Percentiles rank a stretch among this genome's conserved stretches.
phyloP scores from a whole-genome alignment of 2,888 invertebrate species.

The Cheilosia variabilis region DNA sequence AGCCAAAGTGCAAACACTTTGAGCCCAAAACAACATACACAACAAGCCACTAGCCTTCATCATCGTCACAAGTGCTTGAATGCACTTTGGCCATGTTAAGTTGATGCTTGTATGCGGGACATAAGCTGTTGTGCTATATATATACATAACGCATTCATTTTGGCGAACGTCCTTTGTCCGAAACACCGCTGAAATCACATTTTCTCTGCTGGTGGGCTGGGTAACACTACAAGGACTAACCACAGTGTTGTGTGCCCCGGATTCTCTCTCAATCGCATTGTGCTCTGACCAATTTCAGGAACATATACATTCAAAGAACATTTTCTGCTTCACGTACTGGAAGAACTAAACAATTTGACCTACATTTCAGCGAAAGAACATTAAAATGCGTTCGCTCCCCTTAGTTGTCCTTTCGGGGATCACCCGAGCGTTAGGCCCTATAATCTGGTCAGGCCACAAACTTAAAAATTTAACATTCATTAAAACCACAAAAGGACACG shows the following conservation, averaged over 20 bases:
- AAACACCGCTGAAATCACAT: constrained; percentile 49
- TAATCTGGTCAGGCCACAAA: constrained; percentile 46
- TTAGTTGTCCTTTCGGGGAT: constrained; percentile 34
- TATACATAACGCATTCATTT: constrained; percentile 43
- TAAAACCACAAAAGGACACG: constrained; percentile 43
- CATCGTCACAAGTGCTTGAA: constrained; percentile 41
- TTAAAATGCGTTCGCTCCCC: constrained; percentile 52
- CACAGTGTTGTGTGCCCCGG: constrained; percentile 27
- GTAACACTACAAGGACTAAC: constrained; percentile 24
- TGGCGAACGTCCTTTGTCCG: constrained; percentile 57
- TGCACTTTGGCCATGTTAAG: constrained; percentile 44
- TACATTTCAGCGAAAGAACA: constrained; percentile 41
- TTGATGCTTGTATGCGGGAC: constrained; percentile 10
- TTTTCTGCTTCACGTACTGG: constrained; percentile 57
- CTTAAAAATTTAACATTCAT: constrained; percentile 47
- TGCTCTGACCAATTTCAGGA: constrained; percentile 35
- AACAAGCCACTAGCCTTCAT: constrained; percentile 37
- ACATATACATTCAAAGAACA: constrained; percentile 47
- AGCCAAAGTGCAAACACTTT: constrained; percentile 55
- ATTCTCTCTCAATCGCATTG: constrained; percentile 21
- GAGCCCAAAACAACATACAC: constrained; percentile 43
- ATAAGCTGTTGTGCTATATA: constrained; percentile 1
- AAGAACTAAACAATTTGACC: constrained; percentile 65
- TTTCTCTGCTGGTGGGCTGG: constrained; percentile 3
- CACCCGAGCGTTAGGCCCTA: constrained; percentile 7